Conservation (phyloP, 1,140 invertebrate genomes). For the Papilio polytes region DNA sequence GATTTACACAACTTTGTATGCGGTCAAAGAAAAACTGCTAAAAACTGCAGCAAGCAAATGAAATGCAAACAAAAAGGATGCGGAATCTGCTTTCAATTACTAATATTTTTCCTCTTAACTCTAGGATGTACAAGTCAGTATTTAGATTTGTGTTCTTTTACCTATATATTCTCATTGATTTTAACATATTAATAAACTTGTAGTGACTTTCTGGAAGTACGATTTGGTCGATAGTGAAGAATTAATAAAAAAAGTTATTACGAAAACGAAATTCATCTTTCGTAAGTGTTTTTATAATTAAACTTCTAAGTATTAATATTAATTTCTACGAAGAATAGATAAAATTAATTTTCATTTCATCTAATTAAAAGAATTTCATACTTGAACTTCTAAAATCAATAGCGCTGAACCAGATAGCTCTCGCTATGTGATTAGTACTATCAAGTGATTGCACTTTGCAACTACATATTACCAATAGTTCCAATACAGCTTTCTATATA, state of each 20-base stretch:
- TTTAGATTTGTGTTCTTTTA: neutral
- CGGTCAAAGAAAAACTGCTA: constrained; percentile 44
- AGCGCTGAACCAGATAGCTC: neutral
- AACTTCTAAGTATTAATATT: neutral
- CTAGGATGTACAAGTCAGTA: constrained; percentile 54
- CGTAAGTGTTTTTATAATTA: constrained; percentile 51
- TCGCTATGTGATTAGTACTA: neutral
- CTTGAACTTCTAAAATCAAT: neutral
- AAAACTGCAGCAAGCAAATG: constrained; percentile 38
- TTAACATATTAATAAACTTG: constrained; percentile 41
- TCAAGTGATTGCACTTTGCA: too few species aligned
- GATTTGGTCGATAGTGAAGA: constrained; percentile 46
- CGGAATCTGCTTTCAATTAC: constrained; percentile 42
- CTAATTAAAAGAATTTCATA: neutral
- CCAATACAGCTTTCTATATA: neutral
- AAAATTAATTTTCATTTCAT: neutral
- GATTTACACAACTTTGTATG: constrained; percentile 22
- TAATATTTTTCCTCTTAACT: constrained; percentile 45
- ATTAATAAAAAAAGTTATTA: constrained; percentile 52
- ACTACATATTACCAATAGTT: too few species aligned
- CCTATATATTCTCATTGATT: neutral
- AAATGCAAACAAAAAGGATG: constrained; percentile 41
- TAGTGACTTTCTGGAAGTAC: constrained; percentile 54
- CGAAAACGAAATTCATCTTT: constrained; percentile 53
- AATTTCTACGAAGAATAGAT: neutral